These are phyloP conservation scores for Bicyclus anynana DNA, from an alignment of 1,140 invertebrate genomes.

Conservation along the genomic window DNA sequence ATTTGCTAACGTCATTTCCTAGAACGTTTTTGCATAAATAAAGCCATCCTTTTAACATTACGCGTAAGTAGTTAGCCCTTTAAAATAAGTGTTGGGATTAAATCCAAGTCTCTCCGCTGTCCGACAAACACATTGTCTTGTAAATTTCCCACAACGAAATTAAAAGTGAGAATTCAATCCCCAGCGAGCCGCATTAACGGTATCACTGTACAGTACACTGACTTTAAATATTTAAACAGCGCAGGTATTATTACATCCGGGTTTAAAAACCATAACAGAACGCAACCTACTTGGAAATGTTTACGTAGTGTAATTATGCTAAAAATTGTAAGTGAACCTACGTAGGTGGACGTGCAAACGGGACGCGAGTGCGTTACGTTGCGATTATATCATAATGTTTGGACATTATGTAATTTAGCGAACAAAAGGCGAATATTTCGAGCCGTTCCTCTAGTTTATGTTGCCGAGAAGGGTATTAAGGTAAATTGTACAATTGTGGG, in stretches of 20 bases:
- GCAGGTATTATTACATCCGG: slow-evolving; percentile 42
- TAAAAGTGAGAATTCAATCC: slow-evolving; percentile 71
- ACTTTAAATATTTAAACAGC: slow-evolving; percentile 56
- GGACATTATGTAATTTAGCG: slow-evolving; percentile 59
- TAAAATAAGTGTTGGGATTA: neutral
- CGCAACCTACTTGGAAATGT: slow-evolving; percentile 13
- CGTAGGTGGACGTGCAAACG: slow-evolving; percentile 9
- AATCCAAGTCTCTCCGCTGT: slow-evolving; percentile 6
- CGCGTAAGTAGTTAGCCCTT: too few relatives aligned
- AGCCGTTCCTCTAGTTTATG: slow-evolving; percentile 60
- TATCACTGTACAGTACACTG: slow-evolving; percentile 53
- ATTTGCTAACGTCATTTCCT: too few relatives aligned
- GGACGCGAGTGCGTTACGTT: slow-evolving; percentile 14
- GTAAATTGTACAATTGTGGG: slow-evolving; percentile 72
- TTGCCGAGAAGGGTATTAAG: slow-evolving; percentile 60
- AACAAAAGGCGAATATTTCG: slow-evolving; percentile 60
- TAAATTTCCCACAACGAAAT: slow-evolving; percentile 55
- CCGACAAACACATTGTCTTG: slow-evolving; percentile 29
- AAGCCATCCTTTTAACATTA: too few relatives aligned
- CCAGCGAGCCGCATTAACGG: slow-evolving; percentile 48
- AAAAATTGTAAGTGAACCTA: slow-evolving; percentile 29
- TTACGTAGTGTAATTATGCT: slow-evolving; percentile 8
- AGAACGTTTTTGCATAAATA: too few relatives aligned
- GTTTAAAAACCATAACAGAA: slow-evolving; percentile 48
- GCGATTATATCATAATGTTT: slow-evolving; percentile 38